Evolutionary conservation across 2,797 vertebrate genomes (phyloP), one percentile per base, ranked within the genome.

Genomic region (Odontamblyopus lacepedii): DNA sequence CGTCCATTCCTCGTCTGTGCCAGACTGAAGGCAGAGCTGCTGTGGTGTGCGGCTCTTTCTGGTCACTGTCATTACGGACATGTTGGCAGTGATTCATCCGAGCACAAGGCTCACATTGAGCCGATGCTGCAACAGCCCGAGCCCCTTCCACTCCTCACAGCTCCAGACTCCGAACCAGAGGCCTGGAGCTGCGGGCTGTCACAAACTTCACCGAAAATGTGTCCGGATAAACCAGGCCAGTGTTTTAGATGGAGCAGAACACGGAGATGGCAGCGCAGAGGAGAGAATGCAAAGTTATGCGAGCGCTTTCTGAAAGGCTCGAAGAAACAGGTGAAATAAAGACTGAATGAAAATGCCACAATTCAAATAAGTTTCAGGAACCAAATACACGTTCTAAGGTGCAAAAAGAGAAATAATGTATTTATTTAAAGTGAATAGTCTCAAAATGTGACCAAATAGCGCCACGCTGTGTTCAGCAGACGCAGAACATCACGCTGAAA

Each of bases 401-500:
- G 9, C 13, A 35, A 62, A 62, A 62, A 11, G 4, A 8, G 2
- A 3, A 13, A 23, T 23, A 6, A 32, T 8, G 11, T 4, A 19
- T 63, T 2, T n/a, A n/a, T 63, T 63, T 63, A 1, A 63, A n/a
- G 61, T 8, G 16, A 63, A 63, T 4, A 2, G 11, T 38, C 8
- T 5, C 6, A n/a, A 35, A 35, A 38, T 38, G 61, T 63, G 62
- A 26, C 35, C 35, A 63, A 63, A 63, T 63, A 88, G 87, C 89
- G 89, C 87, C 66, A 63, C 62, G 66, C 38, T 55, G 64, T 73
- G 41, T 4, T 26, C 62, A 44, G 15, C 62, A 2, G 19, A 23
- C 29, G 59, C 29, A 7, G 67, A 77, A 8, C 67, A 62, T 26
- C 60, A 76, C 79, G 29, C 9, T 30, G 19, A 83, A 89, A 88